These are phyloP conservation scores for Caenorhabditis sp. DNA, from an alignment of 2,888 invertebrate species.

Conservation along the genomic window DNA sequence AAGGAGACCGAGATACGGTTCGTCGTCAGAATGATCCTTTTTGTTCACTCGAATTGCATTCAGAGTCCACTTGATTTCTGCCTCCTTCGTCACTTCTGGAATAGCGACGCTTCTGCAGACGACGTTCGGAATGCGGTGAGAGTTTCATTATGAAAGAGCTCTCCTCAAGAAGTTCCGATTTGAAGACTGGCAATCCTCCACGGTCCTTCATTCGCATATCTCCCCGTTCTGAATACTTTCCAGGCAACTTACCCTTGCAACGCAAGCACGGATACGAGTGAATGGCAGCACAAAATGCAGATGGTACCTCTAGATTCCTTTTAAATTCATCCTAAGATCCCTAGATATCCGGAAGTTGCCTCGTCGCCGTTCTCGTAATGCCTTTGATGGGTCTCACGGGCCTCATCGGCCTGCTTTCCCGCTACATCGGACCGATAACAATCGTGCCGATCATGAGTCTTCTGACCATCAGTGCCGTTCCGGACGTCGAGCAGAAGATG, in stretches of 20 bases:
- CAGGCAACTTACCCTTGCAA: conserved; percentile 45
- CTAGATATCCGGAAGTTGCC: conserved; percentile 73
- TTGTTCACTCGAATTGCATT: not conserved
- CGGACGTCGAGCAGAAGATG: conserved; percentile 67
- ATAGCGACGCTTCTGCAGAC: conserved; percentile 72
- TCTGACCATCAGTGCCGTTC: conserved; percentile 68
- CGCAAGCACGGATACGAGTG: conserved; percentile 11
- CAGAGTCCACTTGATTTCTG: conserved; percentile 69
- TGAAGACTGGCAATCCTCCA: conserved; percentile 73
- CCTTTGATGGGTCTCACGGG: conserved; percentile 73
- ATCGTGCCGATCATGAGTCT: conserved; percentile 72
- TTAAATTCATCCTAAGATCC: not conserved
- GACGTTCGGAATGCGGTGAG: conserved; percentile 68
- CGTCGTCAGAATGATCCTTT: not conserved
- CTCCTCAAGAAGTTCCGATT: not conserved
- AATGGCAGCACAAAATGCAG: conserved; percentile 39
- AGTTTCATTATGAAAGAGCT: not conserved
- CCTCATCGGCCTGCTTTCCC: conserved; percentile 59
- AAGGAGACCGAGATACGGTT: conserved; percentile 54
- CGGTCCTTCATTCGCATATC: conserved; percentile 76
- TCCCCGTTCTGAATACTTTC: conserved; percentile 73
- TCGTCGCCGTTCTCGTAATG: conserved; percentile 70
- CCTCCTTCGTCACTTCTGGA: conserved; percentile 72
- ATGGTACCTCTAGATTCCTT: conserved; percentile 2
- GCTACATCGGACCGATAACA: conserved; percentile 75